Conservation (phyloP, 64 coral and sea anemone genomes). For the Trachythela sp. region DNA sequence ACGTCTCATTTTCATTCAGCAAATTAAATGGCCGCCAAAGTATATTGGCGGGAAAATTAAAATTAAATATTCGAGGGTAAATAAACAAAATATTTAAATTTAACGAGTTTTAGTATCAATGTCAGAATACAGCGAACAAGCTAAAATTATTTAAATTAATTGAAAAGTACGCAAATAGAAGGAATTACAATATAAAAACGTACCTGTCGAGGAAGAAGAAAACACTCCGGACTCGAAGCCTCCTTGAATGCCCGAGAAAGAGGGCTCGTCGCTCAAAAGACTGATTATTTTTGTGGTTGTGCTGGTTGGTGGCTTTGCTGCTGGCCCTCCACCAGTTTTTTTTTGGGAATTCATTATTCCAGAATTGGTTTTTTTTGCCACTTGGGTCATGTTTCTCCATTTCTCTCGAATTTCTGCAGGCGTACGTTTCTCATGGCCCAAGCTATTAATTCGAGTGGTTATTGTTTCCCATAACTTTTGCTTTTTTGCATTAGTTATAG, state of each 20-base stretch:
- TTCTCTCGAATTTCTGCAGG: slow-evolving; percentile 37
- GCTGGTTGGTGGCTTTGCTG: neutral
- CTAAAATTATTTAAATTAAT: neutral
- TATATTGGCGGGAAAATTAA: neutral
- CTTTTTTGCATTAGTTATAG: neutral
- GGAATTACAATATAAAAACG: neutral
- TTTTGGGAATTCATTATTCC: slow-evolving; percentile 24
- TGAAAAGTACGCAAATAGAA: neutral
- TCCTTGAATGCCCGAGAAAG: slow-evolving; percentile 31
- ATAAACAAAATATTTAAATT: neutral
- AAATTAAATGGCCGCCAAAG: neutral
- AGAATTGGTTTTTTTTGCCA: slow-evolving; percentile 23
- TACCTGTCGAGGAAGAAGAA: neutral
- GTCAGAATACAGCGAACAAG: neutral
- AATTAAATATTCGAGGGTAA: neutral
- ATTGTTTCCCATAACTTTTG: neutral
- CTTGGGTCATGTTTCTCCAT: slow-evolving; percentile 12
- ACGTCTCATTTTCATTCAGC: neutral
- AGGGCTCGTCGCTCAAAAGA: slow-evolving; percentile 37
- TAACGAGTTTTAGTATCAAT: too few species aligned
- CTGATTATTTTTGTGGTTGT: slow-evolving; percentile 21
- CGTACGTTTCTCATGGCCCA: slow-evolving; percentile 12
- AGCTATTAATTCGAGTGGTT: neutral
- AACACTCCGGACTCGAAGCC: neutral
- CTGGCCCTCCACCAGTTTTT: slow-evolving; percentile 32